phyloP scores from a whole-genome alignment of 2,888 invertebrate genomes.

The Tridacna gigas region DNA sequence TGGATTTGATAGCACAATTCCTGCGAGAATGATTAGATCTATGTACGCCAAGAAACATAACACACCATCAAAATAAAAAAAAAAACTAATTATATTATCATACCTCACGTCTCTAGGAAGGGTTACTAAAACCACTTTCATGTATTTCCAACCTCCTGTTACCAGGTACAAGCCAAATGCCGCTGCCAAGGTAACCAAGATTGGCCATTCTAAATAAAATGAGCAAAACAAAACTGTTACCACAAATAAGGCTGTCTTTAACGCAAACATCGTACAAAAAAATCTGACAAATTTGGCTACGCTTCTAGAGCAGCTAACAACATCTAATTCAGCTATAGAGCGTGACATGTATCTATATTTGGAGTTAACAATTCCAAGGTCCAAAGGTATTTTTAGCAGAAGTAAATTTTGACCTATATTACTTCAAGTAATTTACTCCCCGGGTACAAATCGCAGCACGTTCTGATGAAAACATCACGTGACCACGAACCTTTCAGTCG shows the following conservation, averaged over 20 bases:
- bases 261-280: conserved; percentile 53
- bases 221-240: conserved; percentile 69
- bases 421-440: background rate
- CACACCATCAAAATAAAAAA: no score
- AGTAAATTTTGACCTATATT: background rate
- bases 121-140: conserved; percentile 76
- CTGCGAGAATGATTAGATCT: no score
- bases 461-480: no score
- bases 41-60: no score
- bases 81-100: background rate
- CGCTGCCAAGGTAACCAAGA: conserved; percentile 58
- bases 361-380: conserved; percentile 39
- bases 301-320: conserved; percentile 25
- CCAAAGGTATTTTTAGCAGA: conserved; percentile 24
- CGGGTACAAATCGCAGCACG: background rate
- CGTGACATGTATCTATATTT: conserved; percentile 48
- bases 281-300: conserved; percentile 44
- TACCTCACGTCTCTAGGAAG: conserved; percentile 78
- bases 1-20: no score
- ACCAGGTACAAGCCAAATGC: conserved; percentile 73
- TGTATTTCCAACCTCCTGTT: conserved; percentile 81
- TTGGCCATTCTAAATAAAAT: conserved; percentile 65
- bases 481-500: no score
- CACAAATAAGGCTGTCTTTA: conserved; percentile 68
- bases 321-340: background rate